A percentile compares a stretch with the other conserved stretches of the same genome.
Conservation (phyloP, 2,797 vertebrate genomes). For the Acropternis orthonyx region DNA sequence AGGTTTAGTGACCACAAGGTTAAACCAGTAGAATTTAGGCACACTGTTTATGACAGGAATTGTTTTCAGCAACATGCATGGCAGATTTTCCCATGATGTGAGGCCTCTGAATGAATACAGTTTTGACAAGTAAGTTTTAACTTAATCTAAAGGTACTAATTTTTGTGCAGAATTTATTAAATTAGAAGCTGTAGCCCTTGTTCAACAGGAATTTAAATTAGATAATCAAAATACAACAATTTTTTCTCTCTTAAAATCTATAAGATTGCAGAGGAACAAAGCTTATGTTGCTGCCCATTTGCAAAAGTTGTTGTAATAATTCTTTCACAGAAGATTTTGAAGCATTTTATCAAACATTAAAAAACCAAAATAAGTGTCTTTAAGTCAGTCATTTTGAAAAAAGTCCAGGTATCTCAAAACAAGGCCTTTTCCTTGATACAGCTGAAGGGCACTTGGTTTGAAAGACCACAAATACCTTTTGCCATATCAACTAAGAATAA, state of each 20-base stretch:
- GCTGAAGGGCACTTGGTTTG: background rate
- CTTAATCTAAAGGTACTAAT: background rate
- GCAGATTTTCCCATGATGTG: background rate
- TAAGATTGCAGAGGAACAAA: background rate
- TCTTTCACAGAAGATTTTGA: background rate
- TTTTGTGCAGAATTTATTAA: background rate
- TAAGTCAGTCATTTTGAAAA: background rate
- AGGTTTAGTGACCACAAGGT: background rate
- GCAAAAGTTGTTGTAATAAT: background rate
- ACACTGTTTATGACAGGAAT: background rate
- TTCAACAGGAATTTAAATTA: background rate
- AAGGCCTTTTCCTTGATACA: background rate
- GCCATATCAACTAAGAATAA: background rate
- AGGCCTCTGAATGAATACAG: background rate
- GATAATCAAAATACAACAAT: background rate
- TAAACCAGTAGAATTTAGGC: background rate
- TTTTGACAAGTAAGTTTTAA: background rate
- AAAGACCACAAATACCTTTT: background rate
- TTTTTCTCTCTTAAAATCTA: background rate
- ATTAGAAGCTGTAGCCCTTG: background rate
- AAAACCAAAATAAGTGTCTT: background rate
- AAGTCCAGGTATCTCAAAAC: background rate
- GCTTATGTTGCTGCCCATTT: background rate
- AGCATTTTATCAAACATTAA: background rate
- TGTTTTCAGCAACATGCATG: background rate